These are phyloP conservation scores for Holotrichia oblita DNA, from an alignment of 1,140 invertebrate genomes.

Conservation along the genomic window DNA sequence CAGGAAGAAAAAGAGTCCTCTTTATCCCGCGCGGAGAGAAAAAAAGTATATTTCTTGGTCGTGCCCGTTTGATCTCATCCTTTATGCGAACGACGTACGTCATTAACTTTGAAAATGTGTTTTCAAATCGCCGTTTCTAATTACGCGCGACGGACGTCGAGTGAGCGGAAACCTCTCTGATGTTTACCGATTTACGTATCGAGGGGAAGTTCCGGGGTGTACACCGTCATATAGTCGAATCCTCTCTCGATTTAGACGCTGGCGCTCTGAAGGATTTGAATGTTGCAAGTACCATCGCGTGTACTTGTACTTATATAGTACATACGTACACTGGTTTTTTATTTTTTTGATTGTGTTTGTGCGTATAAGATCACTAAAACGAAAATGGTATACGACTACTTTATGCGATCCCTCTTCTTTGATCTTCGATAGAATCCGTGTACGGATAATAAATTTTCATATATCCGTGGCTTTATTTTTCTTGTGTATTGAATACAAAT, in stretches of 20 bases:
- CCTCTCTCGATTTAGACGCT: conserved; percentile 18
- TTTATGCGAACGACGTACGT: conserved; percentile 23
- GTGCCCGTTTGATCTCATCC: conserved; percentile 31
- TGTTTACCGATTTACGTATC: conserved; percentile 32
- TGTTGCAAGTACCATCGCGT: conserved; percentile 10
- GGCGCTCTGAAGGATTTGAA: conserved; percentile 2
- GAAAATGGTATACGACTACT: too few relatives aligned
- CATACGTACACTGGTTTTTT: too few relatives aligned
- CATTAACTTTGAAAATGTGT: conserved; percentile 35
- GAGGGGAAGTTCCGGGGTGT: conserved; percentile 3
- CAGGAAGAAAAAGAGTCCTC: conserved; percentile 31
- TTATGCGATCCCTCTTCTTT: too few relatives aligned
- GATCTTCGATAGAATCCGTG: too few relatives aligned
- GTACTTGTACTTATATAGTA: too few relatives aligned
- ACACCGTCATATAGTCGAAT: too few relatives aligned
- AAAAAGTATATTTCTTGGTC: conserved; percentile 22
- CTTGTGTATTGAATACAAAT: too few relatives aligned
- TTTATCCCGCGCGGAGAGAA: conserved; percentile 26
- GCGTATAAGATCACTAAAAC: too few relatives aligned
- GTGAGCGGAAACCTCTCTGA: conserved; percentile 34
- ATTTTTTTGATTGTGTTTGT: too few relatives aligned
- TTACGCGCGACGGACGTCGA: conserved; percentile 31
- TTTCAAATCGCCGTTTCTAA: conserved; percentile 34
- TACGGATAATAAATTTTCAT: too few relatives aligned
- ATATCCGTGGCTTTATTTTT: too few relatives aligned